These are phyloP conservation scores for Melospiza melodia DNA, from an alignment of 2,113 vertebrate species.

Conservation along the genomic window DNA sequence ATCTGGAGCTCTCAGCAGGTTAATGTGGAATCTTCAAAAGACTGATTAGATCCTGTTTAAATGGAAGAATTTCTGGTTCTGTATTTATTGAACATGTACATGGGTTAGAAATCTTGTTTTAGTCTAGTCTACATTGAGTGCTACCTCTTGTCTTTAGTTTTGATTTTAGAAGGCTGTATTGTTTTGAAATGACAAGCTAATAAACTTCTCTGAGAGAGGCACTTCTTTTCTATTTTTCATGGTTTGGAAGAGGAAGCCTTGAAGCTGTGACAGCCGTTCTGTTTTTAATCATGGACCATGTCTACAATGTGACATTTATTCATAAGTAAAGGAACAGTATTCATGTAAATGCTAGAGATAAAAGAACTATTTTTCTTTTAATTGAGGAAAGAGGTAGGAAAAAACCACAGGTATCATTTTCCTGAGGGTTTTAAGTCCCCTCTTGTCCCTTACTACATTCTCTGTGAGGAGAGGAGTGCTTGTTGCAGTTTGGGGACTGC, in stretches of 20 bases:
- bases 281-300: neutral
- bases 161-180: conserved; percentile 4
- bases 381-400: neutral
- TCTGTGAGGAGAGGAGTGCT: neutral
- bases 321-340: neutral
- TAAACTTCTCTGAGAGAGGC: neutral
- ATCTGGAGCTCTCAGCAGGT: neutral
- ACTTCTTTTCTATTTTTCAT: neutral
- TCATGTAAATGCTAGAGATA: neutral
- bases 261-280: neutral
- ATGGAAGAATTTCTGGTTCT: neutral
- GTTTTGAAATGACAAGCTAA: conserved; percentile 27
- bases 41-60: neutral
- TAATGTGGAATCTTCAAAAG: neutral
- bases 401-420: neutral
- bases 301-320: neutral
- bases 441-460: neutral
- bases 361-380: neutral
- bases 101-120: neutral
- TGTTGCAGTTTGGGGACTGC: neutral
- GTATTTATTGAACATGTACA: neutral
- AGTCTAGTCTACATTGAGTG: neutral
- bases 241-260: conserved; percentile 1
- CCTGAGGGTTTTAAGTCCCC: neutral
- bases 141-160: neutral